A percentile compares a stretch with the other conserved stretches of the same genome.
phyloP scores from a whole-genome alignment of 2,113 vertebrate species.

The Actenoides hombroni region DNA sequence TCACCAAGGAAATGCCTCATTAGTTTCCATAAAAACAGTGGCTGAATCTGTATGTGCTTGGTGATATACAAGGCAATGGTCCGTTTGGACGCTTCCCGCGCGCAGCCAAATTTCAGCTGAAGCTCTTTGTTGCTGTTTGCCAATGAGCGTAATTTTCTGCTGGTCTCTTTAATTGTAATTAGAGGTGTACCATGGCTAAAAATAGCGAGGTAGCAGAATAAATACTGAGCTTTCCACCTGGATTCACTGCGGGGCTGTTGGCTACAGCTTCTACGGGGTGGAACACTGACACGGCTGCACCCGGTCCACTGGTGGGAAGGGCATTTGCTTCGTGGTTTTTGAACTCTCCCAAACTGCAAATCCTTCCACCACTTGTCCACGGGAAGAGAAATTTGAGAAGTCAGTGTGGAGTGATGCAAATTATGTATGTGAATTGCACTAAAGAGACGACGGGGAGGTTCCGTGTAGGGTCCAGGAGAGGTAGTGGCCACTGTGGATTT shows the following conservation, averaged over 20 bases:
- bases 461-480: rapidly evolving
- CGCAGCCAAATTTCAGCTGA: background rate
- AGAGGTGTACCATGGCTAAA: background rate
- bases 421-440: background rate
- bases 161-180: background rate
- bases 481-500: background rate
- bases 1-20: background rate
- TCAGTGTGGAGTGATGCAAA: background rate
- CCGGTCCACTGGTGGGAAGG: background rate
- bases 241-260: background rate
- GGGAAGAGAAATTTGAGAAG: background rate
- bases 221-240: background rate
- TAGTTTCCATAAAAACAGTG: background rate
- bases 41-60: background rate
- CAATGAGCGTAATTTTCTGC: background rate
- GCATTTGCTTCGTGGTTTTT: background rate
- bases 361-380: background rate
- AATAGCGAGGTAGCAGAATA: background rate
- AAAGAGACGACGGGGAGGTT: background rate
- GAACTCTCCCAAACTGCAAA: background rate
- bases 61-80: background rate
- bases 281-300: background rate
- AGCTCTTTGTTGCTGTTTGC: background rate
- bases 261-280: background rate
- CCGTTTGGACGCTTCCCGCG: background rate